Evolutionary conservation across 2,888 invertebrate species (phyloP).

Genomic region (Abscondita cerata): DNA sequence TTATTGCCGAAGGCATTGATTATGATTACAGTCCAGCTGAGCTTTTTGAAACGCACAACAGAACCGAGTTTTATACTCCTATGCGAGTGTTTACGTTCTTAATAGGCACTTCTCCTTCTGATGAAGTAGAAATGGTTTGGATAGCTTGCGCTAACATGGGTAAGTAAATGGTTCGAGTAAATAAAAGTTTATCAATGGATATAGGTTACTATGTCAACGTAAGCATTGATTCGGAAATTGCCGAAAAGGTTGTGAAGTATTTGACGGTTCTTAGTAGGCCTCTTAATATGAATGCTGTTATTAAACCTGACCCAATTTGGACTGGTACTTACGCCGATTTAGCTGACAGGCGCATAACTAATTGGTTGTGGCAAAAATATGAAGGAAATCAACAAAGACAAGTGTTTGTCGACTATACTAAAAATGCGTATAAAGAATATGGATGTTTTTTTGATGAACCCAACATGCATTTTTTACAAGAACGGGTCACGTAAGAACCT

Average conservation of each 20-base stretch:
- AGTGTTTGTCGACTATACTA: slow-evolving; percentile 57
- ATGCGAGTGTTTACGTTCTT: slow-evolving; percentile 93
- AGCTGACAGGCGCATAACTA: slow-evolving; percentile 87
- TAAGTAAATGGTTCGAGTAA: slow-evolving; percentile 43
- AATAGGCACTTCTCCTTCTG: slow-evolving; percentile 80
- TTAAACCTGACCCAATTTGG: slow-evolving; percentile 86
- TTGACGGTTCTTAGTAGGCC: slow-evolving; percentile 96
- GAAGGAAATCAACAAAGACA: slow-evolving; percentile 82
- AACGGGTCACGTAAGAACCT: slow-evolving; percentile 36
- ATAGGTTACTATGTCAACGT: slow-evolving; percentile 94
- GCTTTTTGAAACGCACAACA: slow-evolving; percentile 87
- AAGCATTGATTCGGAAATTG: slow-evolving; percentile 92
- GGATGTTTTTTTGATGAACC: slow-evolving; percentile 18
- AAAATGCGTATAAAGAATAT: slow-evolving; percentile 25
- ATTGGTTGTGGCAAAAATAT: slow-evolving; percentile 87
- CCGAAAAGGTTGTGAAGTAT: slow-evolving; percentile 93
- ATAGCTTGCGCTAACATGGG: slow-evolving; percentile 97
- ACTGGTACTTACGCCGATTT: slow-evolving; percentile 96
- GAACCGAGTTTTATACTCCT: slow-evolving; percentile 37
- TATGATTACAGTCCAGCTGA: slow-evolving; percentile 79
- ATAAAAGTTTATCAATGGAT: no score
- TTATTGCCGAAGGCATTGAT: slow-evolving; percentile 97
- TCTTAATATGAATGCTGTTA: slow-evolving; percentile 77
- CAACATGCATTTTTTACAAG: slow-evolving; percentile 23
- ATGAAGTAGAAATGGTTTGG: slow-evolving; percentile 90